Base-by-base conservation (phyloP, 1,140 invertebrate genomes). In the Drosophila funebris region DNA sequence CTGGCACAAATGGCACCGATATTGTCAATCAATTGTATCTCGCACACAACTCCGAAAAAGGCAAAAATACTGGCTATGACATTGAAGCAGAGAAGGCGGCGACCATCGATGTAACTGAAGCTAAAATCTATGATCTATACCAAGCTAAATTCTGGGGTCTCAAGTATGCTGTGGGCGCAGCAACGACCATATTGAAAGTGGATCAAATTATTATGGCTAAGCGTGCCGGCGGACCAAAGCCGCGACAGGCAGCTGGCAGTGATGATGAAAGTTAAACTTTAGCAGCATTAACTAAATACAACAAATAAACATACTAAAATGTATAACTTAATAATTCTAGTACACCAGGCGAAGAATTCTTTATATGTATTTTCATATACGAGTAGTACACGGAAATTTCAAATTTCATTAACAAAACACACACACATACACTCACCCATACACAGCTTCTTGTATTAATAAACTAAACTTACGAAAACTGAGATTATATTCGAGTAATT, bases 201-300 rank as follows among this genome's bases (percentile, higher is more conserved):
- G 98, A 99, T 93, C 96, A 99, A 93, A 99, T 99, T 67, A 99
- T 99, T 63, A 99, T 99, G 97, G 97, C 98, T 1, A 99, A 99
- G 92, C 94, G 96, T 88, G 98, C 98, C 14, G 98, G 98, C 60
- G 98, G 98, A 50, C 98, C 98, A 0, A 98, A 99, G 93, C 93
- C 96, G 24, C 70, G 90, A 62, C 90, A 91, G 72, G 73, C 73
- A 22, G 88, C 88, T 20, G 91, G 88, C 75, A 90, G 90, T 70
- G 91, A 91, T 78, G 90, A 92, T 57, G 91, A 92, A 58, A 91
- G 82, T 69, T 91, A 91, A 80, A 43, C 78, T 56, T 56, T 50
- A 50, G 54, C 27, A 50, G 43, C 46, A 5, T 48, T 43, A 13
- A 67, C 43, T 9, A 13, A 36, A 24, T 24, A 9, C 43, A n/a